These are phyloP conservation scores for Brachycybe producta DNA, from an alignment of 2,888 invertebrate genomes.

Conservation along the genomic window DNA sequence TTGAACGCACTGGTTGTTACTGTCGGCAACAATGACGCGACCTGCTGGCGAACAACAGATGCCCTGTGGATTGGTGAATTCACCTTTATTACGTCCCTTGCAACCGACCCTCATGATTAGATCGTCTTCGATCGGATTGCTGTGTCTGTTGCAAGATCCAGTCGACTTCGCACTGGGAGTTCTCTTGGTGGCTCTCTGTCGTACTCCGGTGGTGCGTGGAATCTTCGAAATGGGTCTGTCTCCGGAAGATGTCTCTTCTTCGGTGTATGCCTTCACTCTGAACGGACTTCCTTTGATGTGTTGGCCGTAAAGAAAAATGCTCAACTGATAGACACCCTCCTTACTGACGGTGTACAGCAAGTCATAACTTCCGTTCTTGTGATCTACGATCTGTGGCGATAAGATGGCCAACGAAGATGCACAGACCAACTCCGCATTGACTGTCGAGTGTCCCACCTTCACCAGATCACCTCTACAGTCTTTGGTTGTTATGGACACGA, in stretches of 20 bases:
- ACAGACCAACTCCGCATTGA: slow-evolving; percentile 28
- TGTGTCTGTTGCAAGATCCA: slow-evolving; percentile 32
- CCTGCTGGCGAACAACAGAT: slow-evolving; percentile 32
- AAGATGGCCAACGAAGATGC: slow-evolving; percentile 25
- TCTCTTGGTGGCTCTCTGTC: slow-evolving; percentile 34
- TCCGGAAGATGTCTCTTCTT: slow-evolving; percentile 27
- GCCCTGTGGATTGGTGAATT: slow-evolving; percentile 42
- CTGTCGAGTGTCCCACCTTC: slow-evolving; percentile 28
- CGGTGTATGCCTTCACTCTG: slow-evolving; percentile 30
- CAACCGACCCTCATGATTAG: slow-evolving; percentile 37
- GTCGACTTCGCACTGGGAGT: slow-evolving; percentile 34
- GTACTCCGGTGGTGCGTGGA: slow-evolving; percentile 31
- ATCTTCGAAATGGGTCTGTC: slow-evolving; percentile 29
- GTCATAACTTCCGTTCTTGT: slow-evolving; percentile 34
- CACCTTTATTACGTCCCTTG: slow-evolving; percentile 39
- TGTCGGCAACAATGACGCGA: slow-evolving; percentile 38
- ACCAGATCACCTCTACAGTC: slow-evolving; percentile 32
- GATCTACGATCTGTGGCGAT: slow-evolving; percentile 30
- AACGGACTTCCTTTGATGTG: slow-evolving; percentile 38
- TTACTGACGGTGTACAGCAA: slow-evolving; percentile 33
- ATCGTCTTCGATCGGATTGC: slow-evolving; percentile 38
- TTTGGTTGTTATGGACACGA: slow-evolving; percentile 34
- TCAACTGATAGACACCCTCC: slow-evolving; percentile 34
- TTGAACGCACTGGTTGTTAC: slow-evolving; percentile 39
- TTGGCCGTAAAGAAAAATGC: slow-evolving; percentile 34